Percentiles rank a stretch among this genome's conserved stretches.
phyloP scores from a whole-genome alignment of 2,888 invertebrate genomes.

The Nineta flava region DNA sequence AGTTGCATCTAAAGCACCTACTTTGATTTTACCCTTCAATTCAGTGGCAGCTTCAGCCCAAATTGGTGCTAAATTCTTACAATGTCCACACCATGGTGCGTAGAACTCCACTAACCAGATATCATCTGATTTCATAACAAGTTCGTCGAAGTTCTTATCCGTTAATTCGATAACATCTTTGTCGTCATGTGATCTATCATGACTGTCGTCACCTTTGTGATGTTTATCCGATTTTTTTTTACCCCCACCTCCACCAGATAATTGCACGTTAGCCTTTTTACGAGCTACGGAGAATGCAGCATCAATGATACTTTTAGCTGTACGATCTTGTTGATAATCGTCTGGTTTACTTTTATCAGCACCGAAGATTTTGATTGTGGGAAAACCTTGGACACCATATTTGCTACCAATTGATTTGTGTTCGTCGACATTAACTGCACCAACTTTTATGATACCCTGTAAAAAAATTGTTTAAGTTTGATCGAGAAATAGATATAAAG shows the following conservation, averaged over 20 bases:
- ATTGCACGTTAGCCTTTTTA: conserved; percentile 50
- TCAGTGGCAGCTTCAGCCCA: conserved; percentile 92
- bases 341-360: conserved; percentile 65
- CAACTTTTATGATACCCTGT: conserved; percentile 84
- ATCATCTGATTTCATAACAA: conserved; percentile 84
- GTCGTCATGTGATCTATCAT: background rate
- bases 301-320: conserved; percentile 74
- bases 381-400: conserved; percentile 81
- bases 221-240: conserved; percentile 11
- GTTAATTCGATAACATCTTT: conserved; percentile 81
- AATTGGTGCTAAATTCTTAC: conserved; percentile 90
- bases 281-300: conserved; percentile 64
- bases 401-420: conserved; percentile 65
- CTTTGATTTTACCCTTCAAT: conserved; percentile 88
- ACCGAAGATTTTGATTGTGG: conserved; percentile 90
- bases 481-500: too few species aligned
- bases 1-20: conserved; percentile 94
- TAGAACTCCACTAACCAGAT: conserved; percentile 97
- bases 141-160: conserved; percentile 86
- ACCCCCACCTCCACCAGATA: conserved; percentile 43
- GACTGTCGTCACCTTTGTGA: too few species aligned
- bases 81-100: conserved; percentile 95
- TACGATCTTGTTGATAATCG: conserved; percentile 72
- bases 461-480: conserved; percentile 13
- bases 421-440: conserved; percentile 83